Base-by-base conservation (phyloP, 2,113 vertebrate genomes). In the Actenoides hombroni region DNA sequence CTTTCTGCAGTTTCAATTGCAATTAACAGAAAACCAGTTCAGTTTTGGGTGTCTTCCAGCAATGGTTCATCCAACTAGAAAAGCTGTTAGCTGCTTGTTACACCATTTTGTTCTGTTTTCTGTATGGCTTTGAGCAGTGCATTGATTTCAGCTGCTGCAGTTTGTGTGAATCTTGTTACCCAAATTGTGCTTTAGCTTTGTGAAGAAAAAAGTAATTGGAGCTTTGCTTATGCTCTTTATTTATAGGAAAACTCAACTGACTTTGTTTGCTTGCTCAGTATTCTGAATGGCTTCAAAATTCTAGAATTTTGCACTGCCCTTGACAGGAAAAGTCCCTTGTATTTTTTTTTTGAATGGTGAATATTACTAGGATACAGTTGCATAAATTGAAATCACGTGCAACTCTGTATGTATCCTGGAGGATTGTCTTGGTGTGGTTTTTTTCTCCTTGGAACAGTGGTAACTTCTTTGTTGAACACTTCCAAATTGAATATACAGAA, bases 21-120 rank as follows among this genome's bases (percentile, higher is more conserved):
- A 79, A 7, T 82, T 92, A 44, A 68, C 35, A 2, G 8, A 96
- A 86, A 81, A 53, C 51, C 80, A 57, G 23, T 70, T 94, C 69
- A 60, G 48, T 68, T 89, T 91, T 89, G 81, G 48, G 48, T 68
- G 29, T 94, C 70, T 75, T 91, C 85, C 87, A 94, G 85, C 29
- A 76, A 7, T 57, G 81, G 71, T 83, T 90, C 49, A 79, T 73
- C 75, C 73, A 86, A 24, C 63, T 42, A 82, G 81, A 89, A 94
- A 69, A 91, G 77, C 51, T 78, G 59, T 70, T 79, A 46, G 84
- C 39, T 82, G 17, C 19, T 67, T 77, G 46, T 86, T 64, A 37
- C 2, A 54, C 16, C 46, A 29, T 73, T 95, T 56, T 85, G 39
- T 79, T 91, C 48, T 68, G 4, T 81, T 91, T 91, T 87, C 40